Evolutionary conservation across 2,888 invertebrate genomes (phyloP), one percentile per base, ranked within the genome.

Genomic region (Coecobrya sp.): DNA sequence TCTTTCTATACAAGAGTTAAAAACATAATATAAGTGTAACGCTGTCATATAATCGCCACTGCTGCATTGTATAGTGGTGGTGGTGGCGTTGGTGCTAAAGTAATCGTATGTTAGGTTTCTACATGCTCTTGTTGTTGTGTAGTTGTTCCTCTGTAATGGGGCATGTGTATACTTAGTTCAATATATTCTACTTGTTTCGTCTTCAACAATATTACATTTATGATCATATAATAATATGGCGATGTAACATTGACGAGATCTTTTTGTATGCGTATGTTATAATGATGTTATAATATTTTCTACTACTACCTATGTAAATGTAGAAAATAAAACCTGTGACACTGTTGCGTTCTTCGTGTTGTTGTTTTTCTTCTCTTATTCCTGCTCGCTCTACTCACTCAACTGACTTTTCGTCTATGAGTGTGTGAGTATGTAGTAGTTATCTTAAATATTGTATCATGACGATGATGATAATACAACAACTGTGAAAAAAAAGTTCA

Each of bases 291-390:
- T 19, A 16, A 36, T 68, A 68, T 19, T 68, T 68, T 13, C 30
- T 36, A 10, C 16, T 73, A 82, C 79, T 49, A 79, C 36, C 49
- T 79, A 79, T 79, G 52, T 79, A 79, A 30, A 59, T 52, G 59
- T 42, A 55, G 82, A 55, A 82, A 55, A 52, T 79, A 49, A 82
- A 82, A 82, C 82, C 82, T 82, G 82, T 82, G 82, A 55, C 55
- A 55, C 82, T 82, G 82, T 82, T 82, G 82, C 82, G 55, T 82
- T 82, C 49, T 81, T 22, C 25, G 25, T 59, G 55, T 59, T 82
- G 79, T 70, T 70, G 68, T 36, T 68, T 13, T 68, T 68, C 30
- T 13, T 3, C n/a, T 68, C 36, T 76, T n/a, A n/a, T n/a, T 11
- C 22, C 45, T 30, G 2, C 16, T 13, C n/a, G 1, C 68, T 68